phyloP scores from a whole-genome alignment of 2,797 vertebrate species.

The Fistularia commersonii region DNA sequence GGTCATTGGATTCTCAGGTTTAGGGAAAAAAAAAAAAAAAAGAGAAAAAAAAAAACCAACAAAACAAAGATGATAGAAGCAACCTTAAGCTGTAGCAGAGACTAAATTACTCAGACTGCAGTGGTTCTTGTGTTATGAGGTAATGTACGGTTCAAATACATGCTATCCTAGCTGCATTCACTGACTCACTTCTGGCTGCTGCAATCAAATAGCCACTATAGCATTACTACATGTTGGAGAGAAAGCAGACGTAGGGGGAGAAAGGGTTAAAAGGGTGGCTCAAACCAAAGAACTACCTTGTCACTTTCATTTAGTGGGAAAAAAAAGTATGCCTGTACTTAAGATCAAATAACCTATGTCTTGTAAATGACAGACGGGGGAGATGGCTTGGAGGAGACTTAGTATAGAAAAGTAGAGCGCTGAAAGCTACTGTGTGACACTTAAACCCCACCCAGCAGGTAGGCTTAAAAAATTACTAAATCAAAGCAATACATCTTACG shows the following conservation, averaged over 20 bases:
- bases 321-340: background rate
- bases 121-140: conserved; percentile 38
- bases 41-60: conserved; percentile 17
- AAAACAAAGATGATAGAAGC: conserved; percentile 27
- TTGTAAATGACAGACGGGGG: background rate
- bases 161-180: conserved; percentile 10
- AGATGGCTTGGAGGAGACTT: background rate
- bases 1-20: conserved; percentile 7
- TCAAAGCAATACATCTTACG: background rate
- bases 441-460: conserved; percentile 30
- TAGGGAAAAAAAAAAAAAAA: conserved; percentile 17
- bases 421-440: too few relatives aligned
- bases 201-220: conserved; percentile 55
- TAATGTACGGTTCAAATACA: conserved; percentile 43
- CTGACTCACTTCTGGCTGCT: conserved; percentile 22
- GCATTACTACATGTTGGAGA: conserved; percentile 24
- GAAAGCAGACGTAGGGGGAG: conserved; percentile 34
- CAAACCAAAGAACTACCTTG: background rate
- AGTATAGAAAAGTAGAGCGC: too few relatives aligned
- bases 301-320: background rate
- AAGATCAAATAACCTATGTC: background rate
- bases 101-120: conserved; percentile 49
- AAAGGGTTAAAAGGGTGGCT: conserved; percentile 2
- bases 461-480: conserved; percentile 5
- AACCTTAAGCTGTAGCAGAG: conserved; percentile 45